Conservation (phyloP, 2,888 invertebrate species). For the Leptarthrus brevirostris region DNA sequence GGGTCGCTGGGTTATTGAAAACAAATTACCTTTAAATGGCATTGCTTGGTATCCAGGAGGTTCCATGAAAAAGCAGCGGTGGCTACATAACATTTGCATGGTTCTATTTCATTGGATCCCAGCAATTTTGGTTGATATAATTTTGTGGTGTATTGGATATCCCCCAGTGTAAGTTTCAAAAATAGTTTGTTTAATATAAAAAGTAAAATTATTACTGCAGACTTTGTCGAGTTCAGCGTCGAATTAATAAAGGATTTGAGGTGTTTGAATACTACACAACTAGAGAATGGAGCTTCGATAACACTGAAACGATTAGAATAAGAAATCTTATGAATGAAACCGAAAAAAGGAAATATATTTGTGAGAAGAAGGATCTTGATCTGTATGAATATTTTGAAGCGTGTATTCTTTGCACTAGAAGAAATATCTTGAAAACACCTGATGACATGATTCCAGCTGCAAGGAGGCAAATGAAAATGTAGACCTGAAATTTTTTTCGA, state of each 20-base stretch:
- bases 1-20: conserved; percentile 80
- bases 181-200: too few species aligned
- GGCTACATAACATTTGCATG: conserved; percentile 84
- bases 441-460: conserved; percentile 85
- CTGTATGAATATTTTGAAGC: conserved; percentile 84
- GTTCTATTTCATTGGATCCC: conserved; percentile 92
- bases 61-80: conserved; percentile 83
- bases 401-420: conserved; percentile 82
- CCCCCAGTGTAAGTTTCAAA: conserved; percentile 82
- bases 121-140: conserved; percentile 83
- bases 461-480: conserved; percentile 82
- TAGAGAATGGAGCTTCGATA: conserved; percentile 90
- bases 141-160: conserved; percentile 83
- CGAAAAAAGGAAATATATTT: conserved; percentile 75
- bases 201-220: too few species aligned
- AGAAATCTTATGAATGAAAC: conserved; percentile 73
- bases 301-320: conserved; percentile 72
- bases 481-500: conserved; percentile 63
- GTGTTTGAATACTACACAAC: conserved; percentile 93
- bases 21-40: conserved; percentile 85
- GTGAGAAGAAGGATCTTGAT: conserved; percentile 76
- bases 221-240: conserved; percentile 82
- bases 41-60: conserved; percentile 90
- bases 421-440: conserved; percentile 84
- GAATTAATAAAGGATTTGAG: conserved; percentile 87